Conservation (phyloP, 1,140 invertebrate species). For the Leptonema lineaticorne region DNA sequence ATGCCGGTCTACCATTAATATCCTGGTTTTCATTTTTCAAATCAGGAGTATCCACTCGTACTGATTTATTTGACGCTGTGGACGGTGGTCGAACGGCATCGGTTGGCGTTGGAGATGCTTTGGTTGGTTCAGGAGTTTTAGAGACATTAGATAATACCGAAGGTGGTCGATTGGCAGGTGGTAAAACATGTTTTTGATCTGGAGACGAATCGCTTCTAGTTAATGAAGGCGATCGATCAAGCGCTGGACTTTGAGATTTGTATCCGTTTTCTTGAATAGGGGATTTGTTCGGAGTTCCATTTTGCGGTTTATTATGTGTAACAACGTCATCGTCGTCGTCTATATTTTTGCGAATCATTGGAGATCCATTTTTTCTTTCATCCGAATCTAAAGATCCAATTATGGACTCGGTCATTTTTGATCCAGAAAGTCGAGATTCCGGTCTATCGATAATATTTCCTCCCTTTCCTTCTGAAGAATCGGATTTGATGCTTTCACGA, state of each 20-base stretch:
- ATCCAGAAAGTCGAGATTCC: constrained; percentile 51
- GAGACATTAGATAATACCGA: constrained; percentile 35
- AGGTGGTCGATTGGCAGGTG: constrained; percentile 30
- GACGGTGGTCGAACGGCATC: constrained; percentile 29
- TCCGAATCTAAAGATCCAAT: constrained; percentile 49
- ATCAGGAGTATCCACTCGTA: constrained; percentile 31
- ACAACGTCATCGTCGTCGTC: constrained; percentile 53
- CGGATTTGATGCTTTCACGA: constrained; percentile 50
- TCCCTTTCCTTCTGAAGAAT: constrained; percentile 45
- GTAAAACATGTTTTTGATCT: constrained; percentile 41
- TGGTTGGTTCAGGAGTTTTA: constrained; percentile 35
- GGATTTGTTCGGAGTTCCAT: constrained; percentile 32
- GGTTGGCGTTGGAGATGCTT: not conserved
- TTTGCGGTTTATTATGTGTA: constrained; percentile 45
- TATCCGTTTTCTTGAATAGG: constrained; percentile 32
- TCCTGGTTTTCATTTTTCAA: constrained; percentile 49
- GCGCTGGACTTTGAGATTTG: constrained; percentile 42
- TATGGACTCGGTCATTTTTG: constrained; percentile 56
- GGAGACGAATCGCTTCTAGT: constrained; percentile 55
- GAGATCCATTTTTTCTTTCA: constrained; percentile 33
- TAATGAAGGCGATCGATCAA: constrained; percentile 55
- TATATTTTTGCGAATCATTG: constrained; percentile 41
- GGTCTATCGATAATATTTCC: constrained; percentile 49
- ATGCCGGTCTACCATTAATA: constrained; percentile 44
- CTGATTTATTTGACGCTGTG: constrained; percentile 27